Base-by-base conservation (phyloP, 2,888 invertebrate species). In the Hedychridium roseum region DNA sequence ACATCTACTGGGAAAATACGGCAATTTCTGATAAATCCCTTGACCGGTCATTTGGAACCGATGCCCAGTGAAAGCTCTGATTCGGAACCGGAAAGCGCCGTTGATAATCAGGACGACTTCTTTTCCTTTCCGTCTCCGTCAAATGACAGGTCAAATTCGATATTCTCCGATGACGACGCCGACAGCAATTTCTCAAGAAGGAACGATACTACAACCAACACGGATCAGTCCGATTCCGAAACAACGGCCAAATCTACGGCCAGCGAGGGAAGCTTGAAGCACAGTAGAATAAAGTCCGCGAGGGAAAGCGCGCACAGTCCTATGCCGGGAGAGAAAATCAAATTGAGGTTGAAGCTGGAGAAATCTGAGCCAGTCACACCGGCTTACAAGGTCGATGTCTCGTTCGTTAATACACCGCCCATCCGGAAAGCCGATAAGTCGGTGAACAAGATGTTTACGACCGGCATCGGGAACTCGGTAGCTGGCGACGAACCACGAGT, bases 1-100 rank as follows among this genome's bases (percentile, higher is more conserved):
- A 86, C 85, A 40, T 85, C 85, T 35, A 83, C 84, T 50, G 87
- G 87, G 50, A 88, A 88, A 71, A 86, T 85, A 76, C 85, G 87
- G 68, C 91, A 91, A 80, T 91, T 91, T 82, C 86, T 94, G 32
- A 92, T 94, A 64, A 95, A 94, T 82, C 94, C 94, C 0, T 83
- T 94, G 54, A 94, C 94, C 57, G 91, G 93, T 28, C 89, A 92
- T 72, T 83, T 94, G 70, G 94, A 94, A 69, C 87, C 89, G 2
- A 89, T 90, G 80, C 88, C 88, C 18, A 85, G 85, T 64, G 86
- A 86, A 56, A 86, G 86, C 51, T 85, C 85, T 53, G 84, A 83
- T 54, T 86, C 86, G 1, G 88, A 88, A 60, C 71, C 74, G 3
- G 78, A 78, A 43, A 76, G 77, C 45, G 77, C 78, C 26, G 71